Evolutionary conservation across 1,140 invertebrate species (phyloP).

Genomic region (Octopus bimaculoides): DNA sequence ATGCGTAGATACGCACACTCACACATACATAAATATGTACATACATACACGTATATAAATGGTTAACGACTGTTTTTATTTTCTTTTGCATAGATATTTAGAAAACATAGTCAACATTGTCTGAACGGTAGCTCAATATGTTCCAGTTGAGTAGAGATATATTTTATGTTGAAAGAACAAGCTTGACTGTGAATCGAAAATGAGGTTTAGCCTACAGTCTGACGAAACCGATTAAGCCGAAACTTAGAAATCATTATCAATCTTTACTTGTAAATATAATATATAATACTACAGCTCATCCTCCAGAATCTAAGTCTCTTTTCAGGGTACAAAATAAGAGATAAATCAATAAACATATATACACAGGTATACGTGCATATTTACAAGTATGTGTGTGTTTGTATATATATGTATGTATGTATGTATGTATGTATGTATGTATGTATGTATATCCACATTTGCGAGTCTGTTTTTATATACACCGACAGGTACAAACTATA

Average conservation of each 20-base stretch:
- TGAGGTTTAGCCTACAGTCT: background rate
- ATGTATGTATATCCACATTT: background rate
- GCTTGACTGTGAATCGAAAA: background rate
- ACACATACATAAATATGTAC: too few relatives aligned
- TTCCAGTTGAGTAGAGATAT: too few relatives aligned
- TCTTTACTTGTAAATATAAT: background rate
- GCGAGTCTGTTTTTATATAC: background rate
- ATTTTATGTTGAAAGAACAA: background rate
- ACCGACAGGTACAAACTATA: background rate
- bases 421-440: background rate
- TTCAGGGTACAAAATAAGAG: background rate
- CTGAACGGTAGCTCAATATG: too few relatives aligned
- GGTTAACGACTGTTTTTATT: too few relatives aligned
- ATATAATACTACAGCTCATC: background rate
- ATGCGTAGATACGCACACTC: too few relatives aligned
- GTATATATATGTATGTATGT: background rate
- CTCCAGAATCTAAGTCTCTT: background rate
- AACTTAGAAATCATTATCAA: background rate
- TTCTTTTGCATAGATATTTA: too few relatives aligned
- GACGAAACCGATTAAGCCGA: background rate
- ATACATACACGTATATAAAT: too few relatives aligned
- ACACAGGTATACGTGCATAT: background rate
- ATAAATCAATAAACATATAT: background rate
- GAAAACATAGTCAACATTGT: too few relatives aligned
- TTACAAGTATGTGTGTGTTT: background rate